A percentile compares a stretch with the other conserved stretches of the same genome.
Evolutionary conservation across 2,113 vertebrate genomes (phyloP).

Genomic region (Paramisgurnus dabryanus): DNA sequence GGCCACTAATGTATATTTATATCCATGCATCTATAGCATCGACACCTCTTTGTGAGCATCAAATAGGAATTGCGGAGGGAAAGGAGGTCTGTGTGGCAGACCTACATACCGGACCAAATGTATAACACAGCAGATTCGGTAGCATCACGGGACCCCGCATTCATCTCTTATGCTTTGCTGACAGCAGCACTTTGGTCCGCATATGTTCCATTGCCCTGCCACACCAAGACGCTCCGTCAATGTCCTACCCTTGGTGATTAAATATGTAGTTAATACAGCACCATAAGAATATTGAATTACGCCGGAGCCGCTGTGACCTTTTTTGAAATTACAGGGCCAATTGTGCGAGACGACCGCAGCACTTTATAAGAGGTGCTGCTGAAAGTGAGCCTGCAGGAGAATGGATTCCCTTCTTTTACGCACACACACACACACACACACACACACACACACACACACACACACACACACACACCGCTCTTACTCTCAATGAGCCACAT

Average conservation of each 20-base stretch:
- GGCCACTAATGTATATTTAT: neutral
- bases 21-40: neutral
- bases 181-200: conserved; percentile 33
- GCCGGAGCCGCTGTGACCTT: conserved; percentile 74
- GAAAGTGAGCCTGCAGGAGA: conserved; percentile 66
- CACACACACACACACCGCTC: neutral
- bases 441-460: no score
- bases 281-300: conserved; percentile 78
- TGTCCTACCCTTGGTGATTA: conserved; percentile 69
- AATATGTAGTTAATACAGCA: conserved; percentile 76
- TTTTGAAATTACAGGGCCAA: conserved; percentile 75
- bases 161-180: conserved; percentile 35
- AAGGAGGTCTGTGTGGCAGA: neutral
- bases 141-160: neutral
- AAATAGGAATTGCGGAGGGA: neutral
- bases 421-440: no score
- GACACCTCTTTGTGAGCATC: neutral
- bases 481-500: conserved; percentile 5
- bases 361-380: conserved; percentile 70
- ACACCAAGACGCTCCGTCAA: conserved; percentile 60
- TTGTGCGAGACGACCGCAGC: conserved; percentile 69
- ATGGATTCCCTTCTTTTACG: conserved; percentile 60
- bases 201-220: conserved; percentile 46
- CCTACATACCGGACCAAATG: conserved; percentile 17
- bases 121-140: conserved; percentile 22